phyloP scores from a whole-genome alignment of 2,888 invertebrate genomes.

The Drosophila nr. perissopoda region DNA sequence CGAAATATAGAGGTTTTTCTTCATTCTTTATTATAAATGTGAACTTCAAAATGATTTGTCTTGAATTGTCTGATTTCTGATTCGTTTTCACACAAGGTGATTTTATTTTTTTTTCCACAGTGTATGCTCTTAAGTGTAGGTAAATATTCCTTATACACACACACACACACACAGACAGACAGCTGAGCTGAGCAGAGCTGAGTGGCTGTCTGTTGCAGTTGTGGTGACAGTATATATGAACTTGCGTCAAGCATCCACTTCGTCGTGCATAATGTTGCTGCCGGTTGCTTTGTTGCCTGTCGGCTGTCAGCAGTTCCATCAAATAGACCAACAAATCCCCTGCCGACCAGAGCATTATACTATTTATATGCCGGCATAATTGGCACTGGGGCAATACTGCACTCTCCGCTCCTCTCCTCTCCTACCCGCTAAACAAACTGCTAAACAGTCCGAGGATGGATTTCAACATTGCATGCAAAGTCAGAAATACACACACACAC shows the following conservation, averaged over 20 bases:
- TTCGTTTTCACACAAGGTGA: background rate
- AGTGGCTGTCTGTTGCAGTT: slow-evolving; percentile 14
- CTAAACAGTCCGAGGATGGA: slow-evolving; percentile 32
- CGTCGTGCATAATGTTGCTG: slow-evolving; percentile 4
- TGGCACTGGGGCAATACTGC: slow-evolving; percentile 27
- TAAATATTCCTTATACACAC: background rate
- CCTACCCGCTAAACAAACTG: background rate
- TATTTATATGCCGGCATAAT: slow-evolving; percentile 57
- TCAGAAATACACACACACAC: slow-evolving; percentile 12
- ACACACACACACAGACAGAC: background rate
- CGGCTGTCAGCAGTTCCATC: slow-evolving; percentile 50
- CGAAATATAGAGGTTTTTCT: background rate
- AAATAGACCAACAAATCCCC: slow-evolving; percentile 48
- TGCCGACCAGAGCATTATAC: slow-evolving; percentile 38
- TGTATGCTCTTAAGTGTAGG: background rate
- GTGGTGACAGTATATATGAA: background rate
- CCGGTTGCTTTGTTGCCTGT: slow-evolving; percentile 21
- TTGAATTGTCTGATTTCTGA: background rate
- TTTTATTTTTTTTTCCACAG: background rate
- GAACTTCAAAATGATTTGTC: background rate
- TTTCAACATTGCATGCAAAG: slow-evolving; percentile 45
- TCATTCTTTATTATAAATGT: background rate
- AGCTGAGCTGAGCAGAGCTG: slow-evolving; percentile 1
- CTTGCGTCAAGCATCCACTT: slow-evolving; percentile 1
- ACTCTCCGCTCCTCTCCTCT: background rate